phyloP scores from a whole-genome alignment of 2,888 invertebrate genomes.

The Cabera pusaria region DNA sequence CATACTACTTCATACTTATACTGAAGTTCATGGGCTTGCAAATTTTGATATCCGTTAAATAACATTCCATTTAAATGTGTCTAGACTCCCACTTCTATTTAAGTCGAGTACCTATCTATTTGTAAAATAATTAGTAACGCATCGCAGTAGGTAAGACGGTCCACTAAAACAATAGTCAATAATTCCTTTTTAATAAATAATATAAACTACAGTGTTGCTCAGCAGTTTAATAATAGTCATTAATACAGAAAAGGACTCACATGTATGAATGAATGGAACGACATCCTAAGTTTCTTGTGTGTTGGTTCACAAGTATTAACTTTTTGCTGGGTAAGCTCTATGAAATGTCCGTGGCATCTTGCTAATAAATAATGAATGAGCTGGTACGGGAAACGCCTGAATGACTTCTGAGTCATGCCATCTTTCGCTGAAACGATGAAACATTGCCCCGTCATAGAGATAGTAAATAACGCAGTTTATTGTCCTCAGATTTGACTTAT shows the following conservation, averaged over 20 bases:
- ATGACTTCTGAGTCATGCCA: constrained; percentile 55
- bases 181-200: constrained; percentile 5
- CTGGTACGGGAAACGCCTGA: constrained; percentile 47
- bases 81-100: constrained; percentile 13
- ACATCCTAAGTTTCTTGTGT: constrained; percentile 11
- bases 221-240: constrained; percentile 7
- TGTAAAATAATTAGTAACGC: not conserved
- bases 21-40: no score
- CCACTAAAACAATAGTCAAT: constrained; percentile 13
- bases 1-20: no score
- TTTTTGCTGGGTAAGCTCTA: constrained; percentile 28
- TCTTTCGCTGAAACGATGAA: constrained; percentile 70
- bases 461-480: constrained; percentile 40
- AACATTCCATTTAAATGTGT: constrained; percentile 2
- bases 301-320: constrained; percentile 16
- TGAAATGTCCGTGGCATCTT: constrained; percentile 24
- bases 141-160: not conserved
- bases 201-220: constrained; percentile 1
- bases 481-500: constrained; percentile 20
- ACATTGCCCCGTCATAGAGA: constrained; percentile 48
- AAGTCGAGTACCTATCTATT: constrained; percentile 4
- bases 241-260: constrained; percentile 4
- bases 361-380: constrained; percentile 36
- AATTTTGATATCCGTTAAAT: no score
- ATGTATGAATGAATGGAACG: constrained; percentile 15